Evolutionary conservation across 2,888 invertebrate species (phyloP).

Genomic region (Drosophila formosana): DNA sequence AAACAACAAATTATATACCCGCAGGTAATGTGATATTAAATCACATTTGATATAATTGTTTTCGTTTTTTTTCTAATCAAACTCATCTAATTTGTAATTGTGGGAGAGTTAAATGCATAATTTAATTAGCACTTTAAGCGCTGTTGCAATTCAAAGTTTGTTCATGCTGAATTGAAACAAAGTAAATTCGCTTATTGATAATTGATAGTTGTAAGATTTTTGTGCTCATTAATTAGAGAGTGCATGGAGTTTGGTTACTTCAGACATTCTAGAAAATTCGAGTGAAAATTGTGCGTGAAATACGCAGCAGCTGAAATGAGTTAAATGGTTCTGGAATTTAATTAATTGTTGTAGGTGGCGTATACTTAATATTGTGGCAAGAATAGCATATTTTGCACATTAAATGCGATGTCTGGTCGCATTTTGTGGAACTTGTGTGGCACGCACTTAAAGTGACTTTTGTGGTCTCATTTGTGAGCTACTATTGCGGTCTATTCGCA

Average conservation of each 20-base stretch:
- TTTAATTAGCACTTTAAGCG: neutral
- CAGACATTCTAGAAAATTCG: too few species aligned
- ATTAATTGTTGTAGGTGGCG: conserved; percentile 15
- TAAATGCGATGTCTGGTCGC: conserved; percentile 22
- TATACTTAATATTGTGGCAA: conserved; percentile 17
- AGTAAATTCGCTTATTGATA: neutral
- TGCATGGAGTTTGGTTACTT: neutral
- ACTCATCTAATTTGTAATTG: neutral
- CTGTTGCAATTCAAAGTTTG: neutral
- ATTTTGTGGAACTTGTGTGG: conserved; percentile 57
- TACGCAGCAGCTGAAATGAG: neutral
- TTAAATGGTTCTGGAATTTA: neutral
- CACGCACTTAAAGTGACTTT: conserved; percentile 71
- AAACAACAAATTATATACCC: too few species aligned
- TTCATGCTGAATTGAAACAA: neutral
- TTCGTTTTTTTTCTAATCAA: neutral
- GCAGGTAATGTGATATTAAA: neutral
- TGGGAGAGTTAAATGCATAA: neutral
- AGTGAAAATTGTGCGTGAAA: neutral
- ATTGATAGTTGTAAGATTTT: conserved; percentile 1
- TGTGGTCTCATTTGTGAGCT: conserved; percentile 74
- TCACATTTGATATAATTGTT: neutral
- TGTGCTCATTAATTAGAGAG: neutral
- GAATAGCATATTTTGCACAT: conserved; percentile 32
- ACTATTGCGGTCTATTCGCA: conserved; percentile 60